These are phyloP conservation scores for Dallia pectoralis DNA, from an alignment of 2,797 vertebrate genomes.

Conservation along the genomic window DNA sequence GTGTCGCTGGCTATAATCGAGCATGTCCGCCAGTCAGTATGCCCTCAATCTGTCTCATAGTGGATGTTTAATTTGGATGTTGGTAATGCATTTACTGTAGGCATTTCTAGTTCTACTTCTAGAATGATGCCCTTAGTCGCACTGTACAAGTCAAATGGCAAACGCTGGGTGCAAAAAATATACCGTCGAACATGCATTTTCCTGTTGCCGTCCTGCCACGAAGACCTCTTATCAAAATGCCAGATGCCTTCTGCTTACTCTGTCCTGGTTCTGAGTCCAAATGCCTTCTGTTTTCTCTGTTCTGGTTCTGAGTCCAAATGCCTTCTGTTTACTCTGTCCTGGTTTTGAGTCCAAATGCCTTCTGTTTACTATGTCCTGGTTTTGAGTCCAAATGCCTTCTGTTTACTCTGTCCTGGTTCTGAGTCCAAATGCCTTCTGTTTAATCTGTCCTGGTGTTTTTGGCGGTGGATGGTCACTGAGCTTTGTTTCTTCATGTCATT, in stretches of 20 bases:
- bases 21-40: slow-evolving; percentile 35
- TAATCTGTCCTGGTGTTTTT: neutral
- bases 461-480: neutral
- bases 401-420: too few relatives aligned
- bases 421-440: too few relatives aligned
- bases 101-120: neutral
- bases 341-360: too few relatives aligned
- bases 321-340: too few relatives aligned
- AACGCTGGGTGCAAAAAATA: neutral
- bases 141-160: too few relatives aligned
- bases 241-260: too few relatives aligned
- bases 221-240: neutral
- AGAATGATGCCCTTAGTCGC: too few relatives aligned
- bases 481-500: neutral
- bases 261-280: too few relatives aligned
- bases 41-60: slow-evolving; percentile 9
- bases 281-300: too few relatives aligned
- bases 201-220: neutral
- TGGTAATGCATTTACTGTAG: neutral
- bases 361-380: too few relatives aligned
- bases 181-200: neutral
- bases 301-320: too few relatives aligned
- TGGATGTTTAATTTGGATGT: neutral
- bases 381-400: too few relatives aligned
- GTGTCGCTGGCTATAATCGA: slow-evolving; percentile 42